Percentiles rank a stretch among this genome's conserved stretches.
Conservation (phyloP, 1,140 invertebrate genomes). For the Hyles euphorbiae region DNA sequence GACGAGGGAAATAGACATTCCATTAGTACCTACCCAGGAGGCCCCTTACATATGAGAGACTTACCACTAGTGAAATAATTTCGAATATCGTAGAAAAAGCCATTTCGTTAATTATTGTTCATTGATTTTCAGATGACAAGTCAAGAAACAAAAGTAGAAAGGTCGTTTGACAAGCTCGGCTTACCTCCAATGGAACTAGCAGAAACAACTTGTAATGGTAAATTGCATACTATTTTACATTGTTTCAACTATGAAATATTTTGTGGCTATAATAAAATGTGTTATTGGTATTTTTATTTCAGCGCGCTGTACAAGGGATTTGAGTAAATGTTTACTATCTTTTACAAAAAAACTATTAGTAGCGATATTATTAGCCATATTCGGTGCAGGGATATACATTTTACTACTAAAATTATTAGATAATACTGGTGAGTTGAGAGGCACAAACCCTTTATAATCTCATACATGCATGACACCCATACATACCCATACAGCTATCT, state of each 20-base stretch:
- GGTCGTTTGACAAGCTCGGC: constrained; percentile 31
- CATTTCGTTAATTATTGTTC: not conserved
- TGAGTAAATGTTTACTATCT: constrained; percentile 21
- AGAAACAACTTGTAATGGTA: constrained; percentile 29
- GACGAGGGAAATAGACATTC: too few species aligned
- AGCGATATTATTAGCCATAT: constrained; percentile 25
- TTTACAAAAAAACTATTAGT: constrained; percentile 23
- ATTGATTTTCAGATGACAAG: constrained; percentile 27
- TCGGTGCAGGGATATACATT: constrained; percentile 28
- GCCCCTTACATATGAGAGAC: too few species aligned
- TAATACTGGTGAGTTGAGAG: constrained; percentile 28
- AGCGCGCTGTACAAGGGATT: constrained; percentile 18
- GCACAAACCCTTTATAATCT: too few species aligned
- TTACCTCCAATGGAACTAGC: constrained; percentile 60
- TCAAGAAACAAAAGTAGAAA: constrained; percentile 29
- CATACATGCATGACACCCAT: too few species aligned
- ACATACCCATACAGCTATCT: too few species aligned
- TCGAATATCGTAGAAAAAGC: too few species aligned
- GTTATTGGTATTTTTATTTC: constrained; percentile 13
- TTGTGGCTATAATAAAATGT: too few species aligned
- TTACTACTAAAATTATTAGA: constrained; percentile 30
- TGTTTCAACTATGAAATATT: too few species aligned
- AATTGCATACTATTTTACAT: too few species aligned
- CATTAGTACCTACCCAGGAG: too few species aligned
- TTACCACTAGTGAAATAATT: too few species aligned